A percentile compares a stretch with the other conserved stretches of the same genome.
Evolutionary conservation across 2,113 vertebrate species (phyloP).

Genomic region (Fulmarus glacialis): DNA sequence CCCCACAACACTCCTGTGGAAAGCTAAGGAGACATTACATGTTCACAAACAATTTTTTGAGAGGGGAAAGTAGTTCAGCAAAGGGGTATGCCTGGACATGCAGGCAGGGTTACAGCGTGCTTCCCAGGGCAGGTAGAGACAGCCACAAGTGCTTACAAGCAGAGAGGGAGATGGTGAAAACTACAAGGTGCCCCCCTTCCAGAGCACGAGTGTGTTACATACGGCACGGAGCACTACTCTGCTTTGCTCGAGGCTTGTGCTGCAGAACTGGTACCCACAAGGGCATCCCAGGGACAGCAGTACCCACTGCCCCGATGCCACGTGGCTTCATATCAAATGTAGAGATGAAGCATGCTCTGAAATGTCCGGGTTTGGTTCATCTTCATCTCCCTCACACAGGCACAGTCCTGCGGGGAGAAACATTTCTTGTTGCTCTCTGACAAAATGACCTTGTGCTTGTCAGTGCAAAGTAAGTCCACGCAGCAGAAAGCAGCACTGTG

Average conservation of each 20-base stretch:
- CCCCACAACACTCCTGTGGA: background rate
- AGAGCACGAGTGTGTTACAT: fast-evolving
- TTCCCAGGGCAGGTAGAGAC: background rate
- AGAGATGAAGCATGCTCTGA: background rate
- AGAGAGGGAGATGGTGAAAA: background rate
- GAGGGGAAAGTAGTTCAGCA: background rate
- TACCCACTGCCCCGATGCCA: too few relatives aligned
- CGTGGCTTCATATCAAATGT: background rate
- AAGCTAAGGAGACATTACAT: background rate
- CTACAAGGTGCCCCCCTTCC: fast-evolving
- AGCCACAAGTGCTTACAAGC: background rate
- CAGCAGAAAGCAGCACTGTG: background rate
- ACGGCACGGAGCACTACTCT: fast-evolving
- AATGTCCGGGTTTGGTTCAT: background rate
- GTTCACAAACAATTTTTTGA: background rate
- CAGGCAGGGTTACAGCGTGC: background rate
- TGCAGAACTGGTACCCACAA: background rate
- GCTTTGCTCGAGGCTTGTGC: fast-evolving
- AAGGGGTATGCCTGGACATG: background rate
- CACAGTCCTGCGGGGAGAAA: background rate
- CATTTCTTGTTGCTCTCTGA: background rate
- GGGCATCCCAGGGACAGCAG: background rate
- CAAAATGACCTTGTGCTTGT: background rate
- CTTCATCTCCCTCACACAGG: background rate
- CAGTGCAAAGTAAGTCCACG: background rate